phyloP scores from a whole-genome alignment of 2,888 invertebrate species.

The Xestobium rufovillosum region DNA sequence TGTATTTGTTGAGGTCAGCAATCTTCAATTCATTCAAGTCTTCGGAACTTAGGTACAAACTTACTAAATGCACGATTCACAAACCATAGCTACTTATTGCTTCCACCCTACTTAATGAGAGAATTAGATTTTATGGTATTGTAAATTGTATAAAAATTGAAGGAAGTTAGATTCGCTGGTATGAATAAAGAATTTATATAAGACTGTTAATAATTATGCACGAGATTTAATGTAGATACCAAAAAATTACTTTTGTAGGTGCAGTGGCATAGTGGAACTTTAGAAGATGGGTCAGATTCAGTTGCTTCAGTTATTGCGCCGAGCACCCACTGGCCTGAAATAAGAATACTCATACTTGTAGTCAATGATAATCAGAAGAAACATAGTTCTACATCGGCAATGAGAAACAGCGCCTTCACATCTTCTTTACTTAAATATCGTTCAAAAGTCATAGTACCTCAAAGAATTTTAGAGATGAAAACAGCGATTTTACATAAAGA shows the following conservation, averaged over 20 bases:
- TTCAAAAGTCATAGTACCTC: slow-evolving; percentile 63
- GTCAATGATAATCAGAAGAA: slow-evolving; percentile 79
- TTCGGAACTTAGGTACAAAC: too few species aligned
- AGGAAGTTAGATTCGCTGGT: too few species aligned
- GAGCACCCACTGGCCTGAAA: slow-evolving; percentile 78
- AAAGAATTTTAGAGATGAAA: slow-evolving; percentile 54
- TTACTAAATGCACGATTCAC: too few species aligned
- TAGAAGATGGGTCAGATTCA: slow-evolving; percentile 62
- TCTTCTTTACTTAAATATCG: slow-evolving; percentile 75
- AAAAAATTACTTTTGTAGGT: slow-evolving; percentile 48
- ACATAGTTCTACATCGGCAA: slow-evolving; percentile 80
- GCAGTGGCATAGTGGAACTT: slow-evolving; percentile 76
- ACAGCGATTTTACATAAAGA: slow-evolving; percentile 57
- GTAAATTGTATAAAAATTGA: neutral
- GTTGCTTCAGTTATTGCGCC: slow-evolving; percentile 67
- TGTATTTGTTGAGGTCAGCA: too few species aligned
- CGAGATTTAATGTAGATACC: too few species aligned
- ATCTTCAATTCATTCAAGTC: too few species aligned
- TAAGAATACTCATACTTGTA: slow-evolving; percentile 83
- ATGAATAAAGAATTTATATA: too few species aligned
- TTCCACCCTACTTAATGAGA: too few species aligned
- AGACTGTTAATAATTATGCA: too few species aligned
- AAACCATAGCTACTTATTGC: too few species aligned
- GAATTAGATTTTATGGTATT: neutral
- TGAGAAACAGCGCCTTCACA: slow-evolving; percentile 74